A percentile compares a stretch with the other conserved stretches of the same genome.
phyloP scores from a whole-genome alignment of 2,797 vertebrate species.

The Tinamus major region DNA sequence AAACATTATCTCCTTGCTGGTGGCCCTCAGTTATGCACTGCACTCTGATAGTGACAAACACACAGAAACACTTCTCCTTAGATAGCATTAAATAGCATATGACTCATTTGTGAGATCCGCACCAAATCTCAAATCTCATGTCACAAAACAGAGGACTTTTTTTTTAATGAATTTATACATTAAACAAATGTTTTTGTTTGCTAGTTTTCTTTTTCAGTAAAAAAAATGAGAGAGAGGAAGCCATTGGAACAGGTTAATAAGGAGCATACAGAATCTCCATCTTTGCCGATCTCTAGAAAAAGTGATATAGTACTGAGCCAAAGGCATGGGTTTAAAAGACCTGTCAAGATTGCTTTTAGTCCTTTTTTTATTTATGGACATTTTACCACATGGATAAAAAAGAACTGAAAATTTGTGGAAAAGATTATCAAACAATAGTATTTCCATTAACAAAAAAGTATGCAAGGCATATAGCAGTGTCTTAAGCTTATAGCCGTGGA shows the following conservation, averaged over 20 bases:
- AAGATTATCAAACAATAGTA: neutral
- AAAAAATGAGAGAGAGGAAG: neutral
- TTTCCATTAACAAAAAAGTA: neutral
- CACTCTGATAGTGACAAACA: neutral
- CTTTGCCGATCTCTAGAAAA: neutral
- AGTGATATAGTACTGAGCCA: neutral
- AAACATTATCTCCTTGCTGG: neutral
- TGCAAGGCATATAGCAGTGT: neutral
- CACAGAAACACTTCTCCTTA: neutral
- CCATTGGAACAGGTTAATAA: accelerated
- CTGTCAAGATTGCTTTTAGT: neutral
- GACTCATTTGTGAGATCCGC: neutral
- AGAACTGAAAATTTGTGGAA: neutral
- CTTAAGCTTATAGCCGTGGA: neutral
- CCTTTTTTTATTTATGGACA: neutral
- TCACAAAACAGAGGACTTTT: neutral
- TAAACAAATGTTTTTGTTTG: neutral
- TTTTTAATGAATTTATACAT: neutral
- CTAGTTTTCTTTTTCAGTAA: neutral
- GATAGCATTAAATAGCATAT: neutral
- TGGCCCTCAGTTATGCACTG: neutral
- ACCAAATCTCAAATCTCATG: neutral
- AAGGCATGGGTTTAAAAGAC: neutral
- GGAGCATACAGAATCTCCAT: neutral
- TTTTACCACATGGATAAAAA: neutral